phyloP scores from a whole-genome alignment of 2,888 invertebrate genomes.

The Odontothrips loti region DNA sequence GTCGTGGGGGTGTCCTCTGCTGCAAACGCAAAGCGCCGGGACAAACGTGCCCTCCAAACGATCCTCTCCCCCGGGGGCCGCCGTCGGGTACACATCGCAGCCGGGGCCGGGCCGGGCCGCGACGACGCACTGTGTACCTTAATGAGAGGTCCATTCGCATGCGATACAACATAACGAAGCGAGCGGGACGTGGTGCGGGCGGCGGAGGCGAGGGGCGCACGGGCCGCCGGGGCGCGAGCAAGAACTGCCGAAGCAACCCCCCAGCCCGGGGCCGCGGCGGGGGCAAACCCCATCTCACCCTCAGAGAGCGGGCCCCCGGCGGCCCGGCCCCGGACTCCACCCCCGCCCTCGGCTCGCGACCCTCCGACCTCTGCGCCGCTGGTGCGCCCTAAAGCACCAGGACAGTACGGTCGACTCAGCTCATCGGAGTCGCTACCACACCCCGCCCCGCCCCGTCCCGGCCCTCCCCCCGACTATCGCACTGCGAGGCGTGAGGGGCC shows the following conservation, averaged over 20 bases:
- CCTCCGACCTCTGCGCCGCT: background rate
- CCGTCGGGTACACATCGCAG: too few species aligned
- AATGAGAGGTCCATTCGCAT: constrained; percentile 26
- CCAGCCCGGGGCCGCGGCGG: background rate
- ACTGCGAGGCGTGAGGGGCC: too few species aligned
- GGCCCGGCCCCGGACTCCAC: background rate
- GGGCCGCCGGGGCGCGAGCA: background rate
- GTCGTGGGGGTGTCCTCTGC: too few species aligned
- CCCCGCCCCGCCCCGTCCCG: background rate
- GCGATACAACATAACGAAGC: constrained; percentile 21
- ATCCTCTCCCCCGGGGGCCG: too few species aligned
- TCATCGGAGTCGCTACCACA: background rate
- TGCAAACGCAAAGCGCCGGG: too few species aligned
- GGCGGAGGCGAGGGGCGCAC: background rate
- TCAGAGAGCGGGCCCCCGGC: too few species aligned
- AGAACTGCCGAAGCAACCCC: background rate
- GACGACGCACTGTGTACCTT: background rate
- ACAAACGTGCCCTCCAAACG: too few species aligned
- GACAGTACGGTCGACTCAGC: background rate
- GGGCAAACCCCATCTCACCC: background rate
- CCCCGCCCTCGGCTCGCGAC: background rate
- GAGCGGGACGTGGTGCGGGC: background rate
- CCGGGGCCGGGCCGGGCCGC: too few species aligned
- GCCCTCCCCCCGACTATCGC: too few species aligned
- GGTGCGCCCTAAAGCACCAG: background rate